Evolutionary conservation across 2,797 vertebrate species (phyloP).

Genomic region (Mormyrus hasselquistii): DNA sequence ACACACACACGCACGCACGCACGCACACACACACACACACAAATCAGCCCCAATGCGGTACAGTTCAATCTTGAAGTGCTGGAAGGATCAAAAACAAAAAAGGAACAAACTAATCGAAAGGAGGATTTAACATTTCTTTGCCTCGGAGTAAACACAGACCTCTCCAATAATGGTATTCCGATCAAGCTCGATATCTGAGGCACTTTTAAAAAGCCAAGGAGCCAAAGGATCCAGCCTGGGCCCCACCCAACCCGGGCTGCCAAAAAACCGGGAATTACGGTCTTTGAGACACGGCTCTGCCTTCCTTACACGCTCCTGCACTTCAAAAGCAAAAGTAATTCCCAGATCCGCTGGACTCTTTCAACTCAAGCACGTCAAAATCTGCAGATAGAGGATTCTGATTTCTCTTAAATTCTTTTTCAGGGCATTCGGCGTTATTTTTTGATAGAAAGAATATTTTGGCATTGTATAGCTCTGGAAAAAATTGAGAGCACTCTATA

Average conservation of each 20-base stretch:
- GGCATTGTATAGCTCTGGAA: not conserved
- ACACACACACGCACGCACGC: not conserved
- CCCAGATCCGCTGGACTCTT: constrained; percentile 60
- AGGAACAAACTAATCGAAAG: constrained; percentile 45
- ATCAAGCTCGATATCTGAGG: constrained; percentile 10
- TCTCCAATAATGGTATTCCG: constrained; percentile 14
- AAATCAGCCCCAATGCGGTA: not conserved
- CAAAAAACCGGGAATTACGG: constrained; percentile 60
- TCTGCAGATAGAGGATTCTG: constrained; percentile 45
- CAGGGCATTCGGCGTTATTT: constrained; percentile 37
- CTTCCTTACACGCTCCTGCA: constrained; percentile 54
- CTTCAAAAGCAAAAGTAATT: constrained; percentile 67
- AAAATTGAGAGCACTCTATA: not conserved
- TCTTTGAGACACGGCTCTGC: constrained; percentile 57
- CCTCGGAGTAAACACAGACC: constrained; percentile 5
- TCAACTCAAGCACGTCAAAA: constrained; percentile 60
- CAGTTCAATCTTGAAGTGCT: constrained; percentile 38
- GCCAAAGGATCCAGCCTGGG: not conserved
- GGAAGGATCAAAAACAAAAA: constrained; percentile 2
- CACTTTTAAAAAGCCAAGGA: constrained; percentile 4
- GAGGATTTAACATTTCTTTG: constrained; percentile 29
- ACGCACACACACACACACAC: not conserved
- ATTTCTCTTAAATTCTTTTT: constrained; percentile 32
- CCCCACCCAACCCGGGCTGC: constrained; percentile 38
- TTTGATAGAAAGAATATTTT: constrained; percentile 30